A percentile compares a stretch with the other conserved stretches of the same genome.
These are phyloP conservation scores for Cephus pulcher DNA, from an alignment of 2,888 invertebrate genomes.

Conservation along the genomic window DNA sequence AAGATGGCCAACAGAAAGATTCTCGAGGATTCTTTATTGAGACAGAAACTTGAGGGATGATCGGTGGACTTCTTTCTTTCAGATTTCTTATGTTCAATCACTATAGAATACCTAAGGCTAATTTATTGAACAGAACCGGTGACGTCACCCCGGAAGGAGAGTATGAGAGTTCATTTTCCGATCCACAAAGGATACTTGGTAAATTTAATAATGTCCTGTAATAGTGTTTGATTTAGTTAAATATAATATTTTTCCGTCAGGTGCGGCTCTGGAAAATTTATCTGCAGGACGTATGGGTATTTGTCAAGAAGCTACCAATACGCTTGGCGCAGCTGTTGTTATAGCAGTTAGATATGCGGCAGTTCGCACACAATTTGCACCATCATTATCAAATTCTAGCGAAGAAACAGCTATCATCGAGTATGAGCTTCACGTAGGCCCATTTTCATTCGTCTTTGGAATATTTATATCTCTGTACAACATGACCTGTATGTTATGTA, in stretches of 20 bases:
- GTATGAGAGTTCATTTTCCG: constrained; percentile 91
- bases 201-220: constrained; percentile 32
- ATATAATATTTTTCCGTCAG: constrained; percentile 34
- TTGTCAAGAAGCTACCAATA: constrained; percentile 74
- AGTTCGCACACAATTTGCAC: constrained; percentile 80
- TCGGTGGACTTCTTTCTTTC: constrained; percentile 46
- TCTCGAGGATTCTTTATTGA: background rate
- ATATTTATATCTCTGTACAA: background rate
- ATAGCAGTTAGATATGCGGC: constrained; percentile 87
- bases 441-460: background rate
- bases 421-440: constrained; percentile 83
- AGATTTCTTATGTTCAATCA: constrained; percentile 89
- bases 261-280: constrained; percentile 86
- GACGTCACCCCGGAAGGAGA: constrained; percentile 89
- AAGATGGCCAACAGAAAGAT: constrained; percentile 38
- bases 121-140: constrained; percentile 87
- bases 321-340: constrained; percentile 78
- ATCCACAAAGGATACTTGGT: constrained; percentile 86
- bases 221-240: background rate
- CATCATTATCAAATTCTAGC: constrained; percentile 42
- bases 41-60: background rate
- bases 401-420: constrained; percentile 84
- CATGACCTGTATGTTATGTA: background rate
- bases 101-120: constrained; percentile 87
- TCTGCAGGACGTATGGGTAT: constrained; percentile 87